Evolutionary conservation across 2,888 invertebrate species (phyloP), one percentile per base, ranked within the genome.

Genomic region (Marronus borbonicus): DNA sequence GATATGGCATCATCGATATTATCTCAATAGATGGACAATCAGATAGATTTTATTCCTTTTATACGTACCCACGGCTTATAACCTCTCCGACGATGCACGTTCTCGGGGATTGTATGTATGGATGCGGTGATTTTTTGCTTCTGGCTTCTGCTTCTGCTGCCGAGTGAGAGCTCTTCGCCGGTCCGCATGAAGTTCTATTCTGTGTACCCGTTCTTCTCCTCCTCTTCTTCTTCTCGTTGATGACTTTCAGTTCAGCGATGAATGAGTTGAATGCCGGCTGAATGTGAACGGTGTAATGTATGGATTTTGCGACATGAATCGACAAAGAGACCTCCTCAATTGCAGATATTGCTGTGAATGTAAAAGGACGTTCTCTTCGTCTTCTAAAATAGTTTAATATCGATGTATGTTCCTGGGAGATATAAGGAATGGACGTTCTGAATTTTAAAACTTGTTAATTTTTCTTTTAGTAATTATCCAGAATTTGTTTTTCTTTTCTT

Each of bases 1-100:
- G 77, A 69, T 77, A 77, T 77, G 70, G 77, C 69, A 77, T 77
- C 62, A 77, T 77, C 62, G 77, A 77, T 70, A 70, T 77, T 77
- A 77, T 77, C 68, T 68, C 77, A 70, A 77, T 64, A 77, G 77
- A 77, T 77, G 62, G 64, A 70, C 69, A 64, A 77, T 77, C 69
- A 70, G 70, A 77, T 60, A 39, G 58, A 72, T 58, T 72, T 70
- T 72, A 68, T 68, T 36, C 66, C 66, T 68, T 68, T 68, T 68
- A 44, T 68, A 68, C n/a, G 44, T 68, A 68, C 66, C 24, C 10
- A 49, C 49, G 66, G 60, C 60, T 65, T 65, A 39, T 49, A 49
- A 68, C 49, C 20, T 49, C 36, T 65, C 20, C 49, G 24, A 49
- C 24, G 68, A 24, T 20, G 12, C 20, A 68, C 44, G 68, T 49